Percentiles rank a stretch among this genome's conserved stretches.
Evolutionary conservation across 2,113 vertebrate genomes (phyloP).

Genomic region (Aegithalos caudatus): DNA sequence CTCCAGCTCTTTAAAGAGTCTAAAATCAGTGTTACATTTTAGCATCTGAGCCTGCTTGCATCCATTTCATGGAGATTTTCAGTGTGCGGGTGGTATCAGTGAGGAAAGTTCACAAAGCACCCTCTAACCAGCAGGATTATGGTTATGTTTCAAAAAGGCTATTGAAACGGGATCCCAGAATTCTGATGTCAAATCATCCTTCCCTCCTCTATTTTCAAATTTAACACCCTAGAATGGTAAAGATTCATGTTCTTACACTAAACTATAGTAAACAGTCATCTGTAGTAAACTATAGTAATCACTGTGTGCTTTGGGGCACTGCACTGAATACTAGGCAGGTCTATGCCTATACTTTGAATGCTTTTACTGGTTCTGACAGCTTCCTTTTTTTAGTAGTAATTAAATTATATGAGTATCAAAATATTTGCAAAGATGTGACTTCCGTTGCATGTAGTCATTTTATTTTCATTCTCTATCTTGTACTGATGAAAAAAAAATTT

Average conservation of each 20-base stretch:
- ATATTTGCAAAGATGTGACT: background rate
- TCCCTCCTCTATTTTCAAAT: background rate
- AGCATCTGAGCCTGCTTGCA: background rate
- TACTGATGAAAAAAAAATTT: background rate
- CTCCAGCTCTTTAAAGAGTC: background rate
- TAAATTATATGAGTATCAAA: background rate
- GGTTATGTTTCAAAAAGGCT: background rate
- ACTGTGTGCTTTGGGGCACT: background rate
- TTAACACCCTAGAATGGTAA: background rate
- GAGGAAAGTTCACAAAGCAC: background rate
- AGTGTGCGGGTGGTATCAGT: background rate
- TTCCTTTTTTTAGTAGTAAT: background rate
- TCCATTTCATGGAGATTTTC: background rate
- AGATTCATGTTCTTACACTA: accelerated
- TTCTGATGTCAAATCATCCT: background rate
- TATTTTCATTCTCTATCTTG: background rate
- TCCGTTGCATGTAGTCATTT: background rate
- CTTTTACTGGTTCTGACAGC: background rate
- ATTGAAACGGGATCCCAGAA: background rate
- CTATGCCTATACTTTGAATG: background rate
- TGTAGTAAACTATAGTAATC: background rate
- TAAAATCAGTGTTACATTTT: background rate
- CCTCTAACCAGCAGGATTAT: background rate
- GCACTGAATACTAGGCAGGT: background rate
- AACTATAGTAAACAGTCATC: background rate